Percentiles rank a stretch among this genome's conserved stretches.
Conservation (phyloP, 2,888 invertebrate species). For the Cryptocephalus primarius region DNA sequence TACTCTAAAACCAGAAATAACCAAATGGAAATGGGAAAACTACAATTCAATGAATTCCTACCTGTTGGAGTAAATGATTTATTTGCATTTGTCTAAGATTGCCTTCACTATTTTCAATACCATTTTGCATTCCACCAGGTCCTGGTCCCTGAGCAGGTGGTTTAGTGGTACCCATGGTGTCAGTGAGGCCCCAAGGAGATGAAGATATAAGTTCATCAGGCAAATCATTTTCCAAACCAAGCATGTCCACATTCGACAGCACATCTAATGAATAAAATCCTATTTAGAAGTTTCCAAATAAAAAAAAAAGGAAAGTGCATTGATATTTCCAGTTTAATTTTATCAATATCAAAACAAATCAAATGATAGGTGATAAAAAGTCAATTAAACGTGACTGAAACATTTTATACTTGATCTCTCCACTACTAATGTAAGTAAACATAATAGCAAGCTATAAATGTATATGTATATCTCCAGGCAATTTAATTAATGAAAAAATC, state of each 20-base stretch:
- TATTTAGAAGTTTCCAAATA: slow-evolving; percentile 10
- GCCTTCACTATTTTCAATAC: slow-evolving; percentile 52
- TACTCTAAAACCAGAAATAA: slow-evolving; percentile 45
- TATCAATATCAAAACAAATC: too few relatives aligned
- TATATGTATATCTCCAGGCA: too few relatives aligned
- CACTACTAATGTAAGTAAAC: too few relatives aligned
- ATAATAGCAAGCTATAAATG: too few relatives aligned
- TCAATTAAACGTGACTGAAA: too few relatives aligned
- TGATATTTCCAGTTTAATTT: too few relatives aligned
- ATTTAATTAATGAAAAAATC: too few relatives aligned
- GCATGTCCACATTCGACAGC: slow-evolving; percentile 74
- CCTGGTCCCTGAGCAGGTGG: slow-evolving; percentile 78
- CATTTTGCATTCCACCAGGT: slow-evolving; percentile 64
- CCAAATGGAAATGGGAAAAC: not conserved
- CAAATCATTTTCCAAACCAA: slow-evolving; percentile 83
- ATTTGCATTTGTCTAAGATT: slow-evolving; percentile 45
- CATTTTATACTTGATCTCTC: too few relatives aligned
- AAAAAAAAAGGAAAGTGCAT: slow-evolving; percentile 1
- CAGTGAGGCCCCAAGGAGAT: slow-evolving; percentile 52
- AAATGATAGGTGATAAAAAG: too few relatives aligned
- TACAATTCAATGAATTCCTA: slow-evolving; percentile 11
- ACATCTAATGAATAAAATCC: slow-evolving; percentile 48
- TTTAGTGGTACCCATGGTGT: slow-evolving; percentile 42
- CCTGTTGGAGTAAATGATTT: slow-evolving; percentile 53
- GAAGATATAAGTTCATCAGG: slow-evolving; percentile 80